Evolutionary conservation across 2,888 invertebrate genomes (phyloP).

Genomic region (Erebia palarica): DNA sequence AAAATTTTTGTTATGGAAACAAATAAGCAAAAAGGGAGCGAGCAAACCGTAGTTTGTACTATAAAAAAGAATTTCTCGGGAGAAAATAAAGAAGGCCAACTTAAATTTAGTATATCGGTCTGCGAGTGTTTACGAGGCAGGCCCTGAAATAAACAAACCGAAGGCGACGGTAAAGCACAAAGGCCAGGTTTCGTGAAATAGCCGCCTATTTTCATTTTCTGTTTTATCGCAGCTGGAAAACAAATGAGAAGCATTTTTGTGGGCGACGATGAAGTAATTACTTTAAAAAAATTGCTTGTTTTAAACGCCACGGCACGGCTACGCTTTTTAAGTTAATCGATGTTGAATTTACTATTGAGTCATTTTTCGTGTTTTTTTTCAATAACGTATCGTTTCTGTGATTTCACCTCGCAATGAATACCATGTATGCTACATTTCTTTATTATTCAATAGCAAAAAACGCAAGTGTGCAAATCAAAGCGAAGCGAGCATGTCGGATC

Average conservation of each 20-base stretch:
- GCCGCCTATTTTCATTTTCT: slow-evolving; percentile 56
- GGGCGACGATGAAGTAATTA: slow-evolving; percentile 37
- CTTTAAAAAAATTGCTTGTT: slow-evolving; percentile 29
- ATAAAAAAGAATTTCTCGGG: slow-evolving; percentile 59
- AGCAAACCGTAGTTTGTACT: slow-evolving; percentile 43
- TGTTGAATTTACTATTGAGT: slow-evolving; percentile 21
- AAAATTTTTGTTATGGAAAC: slow-evolving; percentile 4
- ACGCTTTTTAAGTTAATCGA: slow-evolving; percentile 17
- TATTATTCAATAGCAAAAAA: background rate
- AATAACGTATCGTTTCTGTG: background rate
- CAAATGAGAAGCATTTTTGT: slow-evolving; percentile 52
- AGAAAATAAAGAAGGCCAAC: slow-evolving; percentile 69
- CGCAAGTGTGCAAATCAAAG: background rate
- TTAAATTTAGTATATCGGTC: slow-evolving; percentile 74
- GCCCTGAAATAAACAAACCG: slow-evolving; percentile 76
- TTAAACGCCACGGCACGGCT: slow-evolving; percentile 22
- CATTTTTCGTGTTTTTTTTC: background rate
- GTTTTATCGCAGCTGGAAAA: slow-evolving; percentile 61
- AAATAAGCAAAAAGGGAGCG: slow-evolving; percentile 32
- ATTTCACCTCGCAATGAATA: background rate
- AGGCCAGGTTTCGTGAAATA: slow-evolving; percentile 67
- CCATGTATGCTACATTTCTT: too few relatives aligned
- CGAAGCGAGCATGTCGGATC: background rate
- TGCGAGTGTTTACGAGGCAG: slow-evolving; percentile 75
- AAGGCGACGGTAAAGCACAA: slow-evolving; percentile 63